phyloP scores from a whole-genome alignment of 2,888 invertebrate species.

The Shargacucullia verbasci region DNA sequence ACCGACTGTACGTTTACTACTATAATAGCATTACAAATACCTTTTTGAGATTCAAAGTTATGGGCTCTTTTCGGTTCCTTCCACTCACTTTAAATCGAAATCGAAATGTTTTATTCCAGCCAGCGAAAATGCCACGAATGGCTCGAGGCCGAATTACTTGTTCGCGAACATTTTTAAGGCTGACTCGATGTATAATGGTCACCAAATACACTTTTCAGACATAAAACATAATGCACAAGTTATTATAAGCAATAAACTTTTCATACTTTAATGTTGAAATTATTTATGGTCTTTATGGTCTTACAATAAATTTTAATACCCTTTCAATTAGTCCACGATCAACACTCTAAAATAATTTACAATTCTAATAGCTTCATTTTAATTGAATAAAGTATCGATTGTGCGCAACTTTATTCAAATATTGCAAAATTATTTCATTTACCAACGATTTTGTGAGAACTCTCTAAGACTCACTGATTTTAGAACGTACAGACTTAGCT shows the following conservation, averaged over 20 bases:
- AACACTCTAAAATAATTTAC: conserved; percentile 28
- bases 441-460: conserved; percentile 21
- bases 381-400: conserved; percentile 42
- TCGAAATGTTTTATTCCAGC: conserved; percentile 84
- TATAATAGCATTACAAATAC: conserved; percentile 26
- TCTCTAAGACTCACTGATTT: conserved; percentile 30
- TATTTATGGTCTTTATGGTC: conserved; percentile 9
- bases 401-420: conserved; percentile 40
- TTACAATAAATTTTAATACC: conserved; percentile 2
- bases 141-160: conserved; percentile 80
- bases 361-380: conserved; percentile 34
- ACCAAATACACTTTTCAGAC: conserved; percentile 31
- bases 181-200: conserved; percentile 47
- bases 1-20: background rate
- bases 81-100: conserved; percentile 69
- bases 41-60: conserved; percentile 42
- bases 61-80: conserved; percentile 60
- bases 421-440: conserved; percentile 43
- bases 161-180: conserved; percentile 73
- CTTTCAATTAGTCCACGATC: conserved; percentile 7
- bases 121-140: conserved; percentile 81
- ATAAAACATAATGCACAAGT: conserved; percentile 35
- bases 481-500: conserved; percentile 13
- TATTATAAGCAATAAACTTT: conserved; percentile 14
- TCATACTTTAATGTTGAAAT: background rate